These are phyloP conservation scores for Enteromius afrohamiltoni DNA, from an alignment of 2,797 vertebrate genomes.

Conservation along the genomic window DNA sequence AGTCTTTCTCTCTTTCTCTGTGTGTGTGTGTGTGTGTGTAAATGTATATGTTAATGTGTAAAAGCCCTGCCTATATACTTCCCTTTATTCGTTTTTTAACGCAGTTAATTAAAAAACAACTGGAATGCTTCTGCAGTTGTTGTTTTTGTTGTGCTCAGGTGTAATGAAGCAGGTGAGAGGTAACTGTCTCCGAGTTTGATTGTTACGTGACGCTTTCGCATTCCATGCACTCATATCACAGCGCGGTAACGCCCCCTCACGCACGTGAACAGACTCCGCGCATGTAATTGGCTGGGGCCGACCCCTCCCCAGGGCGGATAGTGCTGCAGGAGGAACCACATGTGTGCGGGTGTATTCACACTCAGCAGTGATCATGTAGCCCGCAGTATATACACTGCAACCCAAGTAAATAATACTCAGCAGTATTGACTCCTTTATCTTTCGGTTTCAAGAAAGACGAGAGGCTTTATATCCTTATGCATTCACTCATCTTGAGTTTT, in stretches of 20 bases:
- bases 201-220: not conserved
- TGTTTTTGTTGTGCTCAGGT: not conserved
- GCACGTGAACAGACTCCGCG: constrained; percentile 48
- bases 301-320: not conserved
- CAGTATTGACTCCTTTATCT: constrained; percentile 8
- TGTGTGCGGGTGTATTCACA: constrained; percentile 1
- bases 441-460: constrained; percentile 17
- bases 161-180: not conserved
- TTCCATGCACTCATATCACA: not conserved
- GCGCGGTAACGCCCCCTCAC: constrained; percentile 54
- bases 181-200: not conserved
- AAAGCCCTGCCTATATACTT: not conserved
- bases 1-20: too few relatives aligned
- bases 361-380: constrained; percentile 31
- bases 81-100: not conserved
- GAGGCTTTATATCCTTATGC: not conserved
- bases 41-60: not conserved
- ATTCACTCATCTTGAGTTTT: constrained; percentile 10
- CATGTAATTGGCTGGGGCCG: constrained; percentile 68
- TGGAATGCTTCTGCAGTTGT: not conserved
- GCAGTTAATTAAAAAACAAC: not conserved
- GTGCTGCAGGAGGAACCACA: constrained; percentile 32
- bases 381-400: not conserved
- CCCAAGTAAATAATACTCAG: not conserved
- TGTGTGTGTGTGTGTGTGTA: too few relatives aligned